phyloP scores from a whole-genome alignment of 2,113 vertebrate species.

The Etia nguti region DNA sequence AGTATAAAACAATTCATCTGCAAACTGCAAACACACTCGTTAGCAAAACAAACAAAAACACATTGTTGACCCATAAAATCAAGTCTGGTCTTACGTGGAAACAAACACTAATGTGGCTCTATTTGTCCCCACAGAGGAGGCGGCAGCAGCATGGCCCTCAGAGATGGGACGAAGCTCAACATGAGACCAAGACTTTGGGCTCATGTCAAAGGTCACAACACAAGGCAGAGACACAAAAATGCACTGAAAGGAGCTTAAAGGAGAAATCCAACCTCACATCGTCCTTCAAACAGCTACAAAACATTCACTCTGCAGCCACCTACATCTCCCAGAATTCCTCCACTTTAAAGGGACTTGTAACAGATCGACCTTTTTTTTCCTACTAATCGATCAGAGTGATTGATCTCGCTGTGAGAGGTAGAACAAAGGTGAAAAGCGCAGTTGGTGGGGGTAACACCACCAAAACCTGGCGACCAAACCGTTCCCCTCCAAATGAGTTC shows the following conservation, averaged over 20 bases:
- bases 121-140: not conserved
- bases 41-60: conserved; percentile 80
- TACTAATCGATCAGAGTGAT: not conserved
- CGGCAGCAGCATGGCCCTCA: conserved; percentile 10
- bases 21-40: conserved; percentile 93
- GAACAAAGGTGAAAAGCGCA: not conserved
- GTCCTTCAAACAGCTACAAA: not conserved
- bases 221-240: not conserved
- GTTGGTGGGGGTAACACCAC: not conserved
- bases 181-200: not conserved
- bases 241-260: not conserved
- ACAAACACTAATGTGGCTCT: not conserved
- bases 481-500: not conserved
- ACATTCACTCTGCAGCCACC: not conserved
- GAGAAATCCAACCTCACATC: conserved; percentile 10
- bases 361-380: not conserved
- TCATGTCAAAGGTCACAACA: not conserved
- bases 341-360: not conserved
- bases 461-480: not conserved
- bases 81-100: conserved; percentile 11
- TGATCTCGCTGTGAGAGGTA: not conserved
- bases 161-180: not conserved
- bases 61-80: conserved; percentile 79
- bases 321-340: conserved; percentile 5
- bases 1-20: conserved; percentile 99